These are phyloP conservation scores for Phodopus roborovskii DNA, from an alignment of 2,113 vertebrate genomes.

Conservation along the genomic window DNA sequence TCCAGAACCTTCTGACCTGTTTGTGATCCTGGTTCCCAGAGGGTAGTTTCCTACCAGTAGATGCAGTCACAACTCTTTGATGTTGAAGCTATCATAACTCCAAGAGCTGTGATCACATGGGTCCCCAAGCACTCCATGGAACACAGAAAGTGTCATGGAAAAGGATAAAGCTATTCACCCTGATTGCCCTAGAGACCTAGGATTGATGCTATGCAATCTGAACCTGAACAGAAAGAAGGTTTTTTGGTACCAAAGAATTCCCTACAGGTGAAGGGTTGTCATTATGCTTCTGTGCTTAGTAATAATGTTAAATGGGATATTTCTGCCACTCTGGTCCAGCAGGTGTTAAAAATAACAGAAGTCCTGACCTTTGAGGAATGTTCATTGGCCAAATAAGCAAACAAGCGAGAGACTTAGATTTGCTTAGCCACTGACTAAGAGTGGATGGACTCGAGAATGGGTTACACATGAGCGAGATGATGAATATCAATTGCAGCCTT, in stretches of 20 bases:
- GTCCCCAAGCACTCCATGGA: neutral
- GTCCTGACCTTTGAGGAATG: neutral
- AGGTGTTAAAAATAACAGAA: slow-evolving; percentile 24
- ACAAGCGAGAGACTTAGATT: neutral
- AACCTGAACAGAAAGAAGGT: neutral
- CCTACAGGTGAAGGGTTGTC: neutral
- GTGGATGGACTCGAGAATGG: slow-evolving; percentile 9
- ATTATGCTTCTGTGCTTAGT: neutral
- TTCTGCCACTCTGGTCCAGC: neutral
- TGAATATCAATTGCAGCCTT: neutral
- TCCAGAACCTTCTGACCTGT: neutral
- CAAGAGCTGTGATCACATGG: neutral
- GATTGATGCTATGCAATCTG: neutral
- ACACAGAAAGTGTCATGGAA: neutral
- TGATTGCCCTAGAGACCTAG: neutral
- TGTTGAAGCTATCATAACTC: neutral
- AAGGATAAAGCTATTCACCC: neutral
- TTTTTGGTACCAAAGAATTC: neutral
- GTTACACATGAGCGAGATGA: neutral
- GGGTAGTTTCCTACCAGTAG: neutral
- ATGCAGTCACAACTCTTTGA: neutral
- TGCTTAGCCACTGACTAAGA: neutral
- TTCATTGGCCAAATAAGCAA: slow-evolving; percentile 9
- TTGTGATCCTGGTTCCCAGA: neutral
- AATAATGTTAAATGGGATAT: slow-evolving; percentile 34